Evolutionary conservation across 2,797 vertebrate species (phyloP).

Genomic region (Falco biarmicus): DNA sequence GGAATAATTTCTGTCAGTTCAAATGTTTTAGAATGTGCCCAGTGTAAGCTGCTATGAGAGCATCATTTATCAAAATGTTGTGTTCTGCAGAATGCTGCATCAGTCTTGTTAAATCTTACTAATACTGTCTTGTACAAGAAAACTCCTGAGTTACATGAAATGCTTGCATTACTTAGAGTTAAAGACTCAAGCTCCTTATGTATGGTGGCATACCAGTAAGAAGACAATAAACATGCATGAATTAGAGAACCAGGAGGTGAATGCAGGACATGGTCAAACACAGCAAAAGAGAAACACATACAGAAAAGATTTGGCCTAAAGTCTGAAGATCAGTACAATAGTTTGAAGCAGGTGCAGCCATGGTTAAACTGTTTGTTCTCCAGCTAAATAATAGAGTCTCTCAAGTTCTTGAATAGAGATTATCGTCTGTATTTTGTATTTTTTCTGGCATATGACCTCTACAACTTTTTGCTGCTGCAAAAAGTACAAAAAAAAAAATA

Average conservation of each 20-base stretch:
- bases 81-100: not conserved
- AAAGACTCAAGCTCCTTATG: not conserved
- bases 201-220: not conserved
- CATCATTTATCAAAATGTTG: not conserved
- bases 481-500: not conserved
- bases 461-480: not conserved
- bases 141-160: not conserved
- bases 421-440: not conserved
- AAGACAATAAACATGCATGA: not conserved
- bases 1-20: not conserved
- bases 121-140: not conserved
- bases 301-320: not conserved
- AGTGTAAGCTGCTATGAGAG: not conserved
- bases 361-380: not conserved
- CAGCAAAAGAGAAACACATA: accelerated
- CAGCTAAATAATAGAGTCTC: not conserved
- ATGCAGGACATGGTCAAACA: not conserved
- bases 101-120: conserved; percentile 13
- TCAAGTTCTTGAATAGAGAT: not conserved
- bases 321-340: not conserved
- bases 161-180: not conserved
- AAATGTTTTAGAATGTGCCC: not conserved
- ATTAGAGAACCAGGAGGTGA: not conserved
- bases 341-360: not conserved
- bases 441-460: not conserved